Base-by-base conservation (phyloP, 1,140 invertebrate species). In the Eriosoma lanigerum region DNA sequence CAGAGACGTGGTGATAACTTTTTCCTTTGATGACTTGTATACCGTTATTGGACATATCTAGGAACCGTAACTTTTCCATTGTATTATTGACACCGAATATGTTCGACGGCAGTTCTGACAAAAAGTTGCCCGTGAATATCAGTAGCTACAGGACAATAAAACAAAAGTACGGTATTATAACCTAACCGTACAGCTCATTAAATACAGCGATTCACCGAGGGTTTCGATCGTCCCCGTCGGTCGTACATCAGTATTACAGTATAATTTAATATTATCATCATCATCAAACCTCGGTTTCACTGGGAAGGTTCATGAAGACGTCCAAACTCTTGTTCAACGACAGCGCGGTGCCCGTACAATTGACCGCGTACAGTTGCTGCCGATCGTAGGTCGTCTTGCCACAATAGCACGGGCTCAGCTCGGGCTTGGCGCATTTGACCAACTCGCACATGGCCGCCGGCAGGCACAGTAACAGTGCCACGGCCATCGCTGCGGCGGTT, bases 21-120 rank as follows among this genome's bases (percentile, higher is more conserved):
- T 93, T 93, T 1, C 93, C 93, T 82, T 89, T 89, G 76, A 94
- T 93, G 81, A 91, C 89, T 64, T 87, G 84, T n/a, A 94, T 93
- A 17, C 89, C 86, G 84, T 94, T 94, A 81, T 89, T 91, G 29
- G 90, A 92, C 90, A 94, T 91, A 82, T 94, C 92, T 38, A 94
- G 90, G 3, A 91, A 88, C 81, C 87, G 87, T 24, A 94, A 84
- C 52, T 90, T 86, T 48, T 88, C 89, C 56, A 90, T 86, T 58
- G 86, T 86, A 56, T 83, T 82, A 29, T 88, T 85, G 56, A 86
- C 89, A 1, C 92, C 92, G 84, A 94, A 93, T 1, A 94, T 86
- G 84, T 94, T 94, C 86, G 88, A 89, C 1, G 91, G 91, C 58
- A 94, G 83, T 76, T 88, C 87, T 10, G 87, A 85, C 4, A 94